phyloP scores from a whole-genome alignment of 2,888 invertebrate genomes.

The Mesorhabditis belari region DNA sequence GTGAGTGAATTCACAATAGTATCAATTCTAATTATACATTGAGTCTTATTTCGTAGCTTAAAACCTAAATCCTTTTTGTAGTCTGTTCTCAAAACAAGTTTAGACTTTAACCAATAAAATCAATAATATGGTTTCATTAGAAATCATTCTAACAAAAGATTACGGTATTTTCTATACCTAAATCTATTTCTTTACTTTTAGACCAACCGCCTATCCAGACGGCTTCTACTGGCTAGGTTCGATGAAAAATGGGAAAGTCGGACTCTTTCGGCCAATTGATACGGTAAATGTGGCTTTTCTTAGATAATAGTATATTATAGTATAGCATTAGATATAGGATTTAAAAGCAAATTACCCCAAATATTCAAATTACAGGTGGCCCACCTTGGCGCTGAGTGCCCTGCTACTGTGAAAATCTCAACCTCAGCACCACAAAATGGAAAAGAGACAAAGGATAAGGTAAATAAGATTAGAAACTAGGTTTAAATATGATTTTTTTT shows the following conservation, averaged over 20 bases:
- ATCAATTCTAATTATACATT: too few species aligned
- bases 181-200: constrained; percentile 14
- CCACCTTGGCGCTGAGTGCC: constrained; percentile 14
- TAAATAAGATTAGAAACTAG: not conserved
- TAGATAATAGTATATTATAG: not conserved
- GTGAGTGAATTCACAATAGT: constrained; percentile 54
- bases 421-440: not conserved
- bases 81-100: too few species aligned
- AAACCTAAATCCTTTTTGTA: too few species aligned
- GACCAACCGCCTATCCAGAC: constrained; percentile 41
- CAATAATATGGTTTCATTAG: too few species aligned
- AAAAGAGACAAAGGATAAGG: not conserved
- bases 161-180: too few species aligned
- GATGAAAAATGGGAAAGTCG: constrained; percentile 66
- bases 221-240: constrained; percentile 78
- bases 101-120: too few species aligned
- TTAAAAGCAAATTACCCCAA: too few species aligned
- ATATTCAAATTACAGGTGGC: constrained; percentile 1
- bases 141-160: too few species aligned
- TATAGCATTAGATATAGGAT: not conserved
- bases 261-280: constrained; percentile 26
- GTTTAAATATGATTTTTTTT: not conserved
- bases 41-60: too few species aligned
- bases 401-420: not conserved
- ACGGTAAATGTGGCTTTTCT: constrained; percentile 9